Percentiles rank a stretch among this genome's conserved stretches.
These are phyloP conservation scores for Laticauda laticaudata DNA, from an alignment of 2,113 vertebrate genomes.

Conservation along the genomic window DNA sequence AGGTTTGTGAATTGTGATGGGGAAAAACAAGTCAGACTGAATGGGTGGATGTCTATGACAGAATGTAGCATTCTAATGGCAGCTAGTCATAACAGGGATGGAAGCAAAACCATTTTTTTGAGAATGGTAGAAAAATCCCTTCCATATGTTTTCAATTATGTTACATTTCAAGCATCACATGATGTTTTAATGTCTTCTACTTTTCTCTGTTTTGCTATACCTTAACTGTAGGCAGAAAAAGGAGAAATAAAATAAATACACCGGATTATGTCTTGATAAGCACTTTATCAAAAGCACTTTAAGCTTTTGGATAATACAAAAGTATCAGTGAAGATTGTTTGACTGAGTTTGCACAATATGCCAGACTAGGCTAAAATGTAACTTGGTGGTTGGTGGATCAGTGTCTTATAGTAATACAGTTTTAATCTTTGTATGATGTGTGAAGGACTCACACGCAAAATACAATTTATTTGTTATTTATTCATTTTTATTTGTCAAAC, in stretches of 20 bases:
- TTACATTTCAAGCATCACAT: background rate
- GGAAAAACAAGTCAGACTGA: background rate
- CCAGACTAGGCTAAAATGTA: background rate
- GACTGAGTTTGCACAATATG: background rate
- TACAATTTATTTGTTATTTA: background rate
- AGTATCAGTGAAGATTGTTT: background rate
- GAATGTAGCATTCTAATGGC: background rate
- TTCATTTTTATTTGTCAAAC: background rate
- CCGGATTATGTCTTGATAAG: background rate
- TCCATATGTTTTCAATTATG: background rate
- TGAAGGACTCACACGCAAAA: background rate
- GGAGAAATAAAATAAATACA: background rate
- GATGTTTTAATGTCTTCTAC: background rate
- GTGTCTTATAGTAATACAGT: background rate
- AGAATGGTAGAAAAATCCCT: background rate
- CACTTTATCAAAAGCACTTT: too few species aligned
- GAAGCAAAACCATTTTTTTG: background rate
- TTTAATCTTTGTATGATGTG: background rate
- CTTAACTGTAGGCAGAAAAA: background rate
- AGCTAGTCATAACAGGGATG: background rate
- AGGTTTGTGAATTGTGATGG: conserved; percentile 72
- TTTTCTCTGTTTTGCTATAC: background rate
- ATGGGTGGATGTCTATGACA: background rate
- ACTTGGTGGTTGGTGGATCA: background rate
- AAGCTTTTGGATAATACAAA: background rate